Conservation (phyloP, 2,113 vertebrate genomes). For the Piliocolobus tephrosceles region DNA sequence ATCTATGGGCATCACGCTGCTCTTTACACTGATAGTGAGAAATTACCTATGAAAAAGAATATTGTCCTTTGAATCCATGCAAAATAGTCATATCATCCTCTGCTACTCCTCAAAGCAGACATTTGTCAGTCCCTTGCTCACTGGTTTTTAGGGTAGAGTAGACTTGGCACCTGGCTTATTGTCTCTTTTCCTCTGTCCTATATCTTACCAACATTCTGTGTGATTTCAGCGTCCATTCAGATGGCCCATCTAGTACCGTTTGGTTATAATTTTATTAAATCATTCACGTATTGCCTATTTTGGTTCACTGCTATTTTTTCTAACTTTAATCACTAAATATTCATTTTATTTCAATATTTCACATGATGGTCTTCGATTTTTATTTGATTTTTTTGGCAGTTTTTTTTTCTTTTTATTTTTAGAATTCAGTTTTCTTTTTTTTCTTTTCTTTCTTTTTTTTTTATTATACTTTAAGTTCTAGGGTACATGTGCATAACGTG, state of each 20-base stretch:
- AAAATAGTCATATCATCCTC: not conserved
- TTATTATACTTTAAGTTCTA: too few relatives aligned
- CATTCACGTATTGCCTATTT: conserved; percentile 20
- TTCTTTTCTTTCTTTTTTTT: too few relatives aligned
- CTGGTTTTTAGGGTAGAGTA: conserved; percentile 19
- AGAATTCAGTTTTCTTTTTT: too few relatives aligned
- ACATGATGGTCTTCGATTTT: not conserved
- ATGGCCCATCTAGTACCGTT: not conserved
- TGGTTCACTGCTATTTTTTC: conserved; percentile 10
- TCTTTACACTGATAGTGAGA: conserved; percentile 99
- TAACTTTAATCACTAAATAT: conserved; percentile 44
- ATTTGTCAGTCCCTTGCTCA: not conserved
- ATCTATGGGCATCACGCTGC: conserved; percentile 95
- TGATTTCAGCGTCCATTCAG: conserved; percentile 26
- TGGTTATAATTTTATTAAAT: conserved; percentile 39
- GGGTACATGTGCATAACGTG: too few relatives aligned
- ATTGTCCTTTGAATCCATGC: conserved; percentile 20
- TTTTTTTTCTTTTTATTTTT: too few relatives aligned
- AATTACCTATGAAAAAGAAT: conserved; percentile 89
- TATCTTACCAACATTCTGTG: not conserved
- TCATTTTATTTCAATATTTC: conserved; percentile 37
- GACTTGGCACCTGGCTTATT: conserved; percentile 21
- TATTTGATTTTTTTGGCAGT: too few relatives aligned
- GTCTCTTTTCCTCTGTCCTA: not conserved
- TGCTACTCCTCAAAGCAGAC: not conserved